Conservation (phyloP, 2,797 vertebrate genomes). For the Zenarchopterus dispar region DNA sequence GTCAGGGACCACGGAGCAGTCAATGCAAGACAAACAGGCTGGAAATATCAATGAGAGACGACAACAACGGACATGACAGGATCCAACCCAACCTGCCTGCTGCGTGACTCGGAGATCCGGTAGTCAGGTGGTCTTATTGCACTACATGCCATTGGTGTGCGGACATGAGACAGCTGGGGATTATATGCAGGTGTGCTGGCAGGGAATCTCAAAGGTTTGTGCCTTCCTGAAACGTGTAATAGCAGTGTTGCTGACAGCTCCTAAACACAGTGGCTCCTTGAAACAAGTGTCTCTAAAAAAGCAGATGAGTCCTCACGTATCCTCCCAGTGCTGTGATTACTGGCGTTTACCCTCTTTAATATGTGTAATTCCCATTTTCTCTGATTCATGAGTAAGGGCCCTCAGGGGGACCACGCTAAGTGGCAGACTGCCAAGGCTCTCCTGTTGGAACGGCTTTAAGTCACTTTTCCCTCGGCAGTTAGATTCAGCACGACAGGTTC, state of each 20-base stretch:
- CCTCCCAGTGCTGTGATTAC: slow-evolving; percentile 83
- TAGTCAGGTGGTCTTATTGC: slow-evolving; percentile 31
- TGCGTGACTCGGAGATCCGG: slow-evolving; percentile 28
- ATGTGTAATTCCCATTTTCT: slow-evolving; percentile 87
- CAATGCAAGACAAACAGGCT: slow-evolving; percentile 51
- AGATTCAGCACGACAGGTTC: slow-evolving; percentile 70
- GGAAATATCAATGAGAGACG: slow-evolving; percentile 54
- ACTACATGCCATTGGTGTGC: slow-evolving; percentile 5
- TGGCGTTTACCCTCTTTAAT: slow-evolving; percentile 87
- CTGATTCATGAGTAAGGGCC: slow-evolving; percentile 84
- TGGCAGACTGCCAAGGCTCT: slow-evolving; percentile 85
- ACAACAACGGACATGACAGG: slow-evolving; percentile 37
- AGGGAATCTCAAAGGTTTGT: slow-evolving; percentile 35
- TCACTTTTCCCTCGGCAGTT: slow-evolving; percentile 71
- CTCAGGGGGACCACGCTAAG: slow-evolving; percentile 75
- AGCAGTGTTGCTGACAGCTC: slow-evolving; percentile 49
- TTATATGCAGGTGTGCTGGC: slow-evolving; percentile 59
- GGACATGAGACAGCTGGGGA: slow-evolving; percentile 20
- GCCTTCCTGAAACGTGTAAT: slow-evolving; percentile 50
- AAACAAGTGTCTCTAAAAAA: slow-evolving; percentile 77
- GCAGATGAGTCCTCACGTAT: slow-evolving; percentile 79
- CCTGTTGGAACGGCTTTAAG: slow-evolving; percentile 75
- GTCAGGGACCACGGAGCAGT: slow-evolving; percentile 45
- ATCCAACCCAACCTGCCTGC: slow-evolving; percentile 20
- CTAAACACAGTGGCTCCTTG: slow-evolving; percentile 69